A percentile compares a stretch with the other conserved stretches of the same genome.
Evolutionary conservation across 2,113 vertebrate species (phyloP).

Genomic region (Furnarius figulus): DNA sequence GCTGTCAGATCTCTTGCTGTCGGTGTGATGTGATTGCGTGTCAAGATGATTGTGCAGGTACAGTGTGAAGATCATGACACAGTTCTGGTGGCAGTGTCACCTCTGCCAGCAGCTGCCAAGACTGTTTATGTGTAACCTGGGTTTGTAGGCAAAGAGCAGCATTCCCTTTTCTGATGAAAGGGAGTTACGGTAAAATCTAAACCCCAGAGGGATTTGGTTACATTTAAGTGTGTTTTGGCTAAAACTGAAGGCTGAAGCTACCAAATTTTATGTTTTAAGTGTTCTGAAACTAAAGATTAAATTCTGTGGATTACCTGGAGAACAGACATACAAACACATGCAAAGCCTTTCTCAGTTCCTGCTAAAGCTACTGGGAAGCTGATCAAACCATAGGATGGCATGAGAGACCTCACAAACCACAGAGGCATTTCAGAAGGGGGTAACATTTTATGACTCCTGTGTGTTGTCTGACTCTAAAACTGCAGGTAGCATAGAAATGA

Average conservation of each 20-base stretch:
- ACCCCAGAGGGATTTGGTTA: background rate
- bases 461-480: background rate
- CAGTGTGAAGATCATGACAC: background rate
- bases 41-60: background rate
- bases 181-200: background rate
- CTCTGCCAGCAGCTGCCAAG: background rate
- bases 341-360: background rate
- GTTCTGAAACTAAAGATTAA: background rate
- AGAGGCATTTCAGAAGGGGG: background rate
- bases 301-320: background rate
- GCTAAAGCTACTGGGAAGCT: background rate
- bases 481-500: background rate
- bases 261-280: background rate
- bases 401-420: background rate
- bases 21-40: background rate
- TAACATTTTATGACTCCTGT: background rate
- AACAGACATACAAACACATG: background rate
- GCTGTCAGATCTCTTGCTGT: background rate
- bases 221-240: background rate
- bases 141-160: background rate
- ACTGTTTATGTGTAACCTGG: background rate
- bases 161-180: background rate
- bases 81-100: background rate
- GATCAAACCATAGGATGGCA: background rate
- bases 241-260: background rate